These are phyloP conservation scores for Gerris buenoi DNA, from an alignment of 1,140 invertebrate species.

Conservation along the genomic window DNA sequence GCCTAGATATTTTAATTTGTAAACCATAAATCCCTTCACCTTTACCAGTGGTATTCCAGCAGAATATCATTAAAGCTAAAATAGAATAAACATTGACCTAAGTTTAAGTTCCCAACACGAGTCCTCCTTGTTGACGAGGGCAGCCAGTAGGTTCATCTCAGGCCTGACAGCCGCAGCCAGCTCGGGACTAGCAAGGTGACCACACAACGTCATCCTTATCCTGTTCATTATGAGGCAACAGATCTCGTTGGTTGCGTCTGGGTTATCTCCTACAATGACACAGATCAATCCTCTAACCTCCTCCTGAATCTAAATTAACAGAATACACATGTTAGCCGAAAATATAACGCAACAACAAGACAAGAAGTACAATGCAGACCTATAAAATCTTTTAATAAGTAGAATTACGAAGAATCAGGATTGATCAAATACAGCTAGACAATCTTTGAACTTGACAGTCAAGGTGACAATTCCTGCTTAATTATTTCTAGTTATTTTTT, in stretches of 20 bases:
- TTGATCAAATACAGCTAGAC: no score
- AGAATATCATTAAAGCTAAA: no score
- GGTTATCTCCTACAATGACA: constrained; percentile 76
- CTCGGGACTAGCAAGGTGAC: constrained; percentile 47
- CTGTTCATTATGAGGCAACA: constrained; percentile 66
- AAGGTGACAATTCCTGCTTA: no score
- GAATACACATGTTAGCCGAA: constrained; percentile 8
- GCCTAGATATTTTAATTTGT: no score
- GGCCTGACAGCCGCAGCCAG: constrained; percentile 62
- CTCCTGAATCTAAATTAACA: constrained; percentile 46
- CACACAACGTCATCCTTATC: constrained; percentile 57
- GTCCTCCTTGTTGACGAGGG: constrained; percentile 79
- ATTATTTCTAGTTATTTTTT: no score
- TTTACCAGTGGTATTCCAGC: no score
- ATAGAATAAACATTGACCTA: constrained; percentile 32
- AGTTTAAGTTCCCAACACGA: constrained; percentile 89
- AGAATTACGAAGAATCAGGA: no score
- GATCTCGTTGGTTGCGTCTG: constrained; percentile 71
- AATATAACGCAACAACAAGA: no score
- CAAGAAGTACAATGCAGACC: no score
- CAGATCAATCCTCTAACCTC: constrained; percentile 77
- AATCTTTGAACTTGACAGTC: no score
- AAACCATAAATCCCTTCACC: no score
- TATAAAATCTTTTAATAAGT: no score
- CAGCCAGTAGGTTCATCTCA: constrained; percentile 76